phyloP scores from a whole-genome alignment of 2,888 invertebrate species.

The Stictocephala bisonia region DNA sequence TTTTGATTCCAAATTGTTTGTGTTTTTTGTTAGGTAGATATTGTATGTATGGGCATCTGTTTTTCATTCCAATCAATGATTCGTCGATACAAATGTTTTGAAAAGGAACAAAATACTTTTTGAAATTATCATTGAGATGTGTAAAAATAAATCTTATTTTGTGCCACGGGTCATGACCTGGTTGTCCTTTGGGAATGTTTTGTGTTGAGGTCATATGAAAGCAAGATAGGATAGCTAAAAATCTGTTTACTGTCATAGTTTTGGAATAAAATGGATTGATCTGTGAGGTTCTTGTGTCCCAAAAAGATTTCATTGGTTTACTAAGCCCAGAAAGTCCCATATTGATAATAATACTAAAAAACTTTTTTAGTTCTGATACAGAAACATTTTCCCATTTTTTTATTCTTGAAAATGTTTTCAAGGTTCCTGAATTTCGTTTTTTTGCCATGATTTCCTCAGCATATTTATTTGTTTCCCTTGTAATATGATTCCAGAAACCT shows the following conservation, averaged over 20 bases:
- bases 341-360: not conserved
- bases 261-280: not conserved
- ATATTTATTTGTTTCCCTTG: too few relatives aligned
- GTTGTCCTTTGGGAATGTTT: not conserved
- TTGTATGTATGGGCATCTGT: slow-evolving; percentile 1
- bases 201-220: not conserved
- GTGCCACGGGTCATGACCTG: not conserved
- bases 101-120: not conserved
- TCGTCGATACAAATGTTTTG: slow-evolving; percentile 23
- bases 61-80: slow-evolving; percentile 19
- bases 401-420: too few relatives aligned
- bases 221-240: not conserved
- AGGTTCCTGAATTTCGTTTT: too few relatives aligned
- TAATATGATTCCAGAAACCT: too few relatives aligned
- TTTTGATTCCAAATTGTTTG: slow-evolving; percentile 3
- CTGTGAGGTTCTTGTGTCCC: not conserved
- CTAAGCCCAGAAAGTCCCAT: slow-evolving; percentile 2
- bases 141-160: slow-evolving; percentile 10
- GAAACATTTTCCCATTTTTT: slow-evolving; percentile 6
- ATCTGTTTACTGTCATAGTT: slow-evolving; percentile 7
- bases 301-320: not conserved
- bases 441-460: too few relatives aligned
- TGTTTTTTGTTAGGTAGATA: slow-evolving; percentile 27
- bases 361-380: slow-evolving; percentile 6
- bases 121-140: not conserved